Conservation (phyloP, 2,888 invertebrate genomes). For the Eupsilia transversa region DNA sequence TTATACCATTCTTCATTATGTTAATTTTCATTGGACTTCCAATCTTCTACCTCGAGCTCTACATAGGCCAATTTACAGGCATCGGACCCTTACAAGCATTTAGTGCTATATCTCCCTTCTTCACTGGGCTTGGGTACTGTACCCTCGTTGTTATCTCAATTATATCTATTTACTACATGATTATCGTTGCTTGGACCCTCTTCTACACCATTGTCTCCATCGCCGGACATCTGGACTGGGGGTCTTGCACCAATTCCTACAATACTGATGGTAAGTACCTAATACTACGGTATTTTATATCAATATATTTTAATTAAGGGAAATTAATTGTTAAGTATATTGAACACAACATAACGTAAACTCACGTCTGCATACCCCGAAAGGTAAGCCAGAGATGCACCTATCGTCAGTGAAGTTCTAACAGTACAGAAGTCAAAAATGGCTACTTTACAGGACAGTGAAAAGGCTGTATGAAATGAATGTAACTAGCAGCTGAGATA, state of each 20-base stretch:
- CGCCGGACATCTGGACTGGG: constrained; percentile 92
- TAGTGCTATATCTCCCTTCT: constrained; percentile 91
- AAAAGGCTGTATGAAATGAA: no score
- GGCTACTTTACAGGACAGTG: no score
- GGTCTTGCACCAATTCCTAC: constrained; percentile 91
- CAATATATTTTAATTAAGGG: not conserved
- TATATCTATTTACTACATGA: constrained; percentile 94
- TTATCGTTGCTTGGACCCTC: constrained; percentile 94
- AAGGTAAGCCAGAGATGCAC: no score
- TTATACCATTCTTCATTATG: constrained; percentile 94
- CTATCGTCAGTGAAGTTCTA: no score
- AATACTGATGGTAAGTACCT: constrained; percentile 90
- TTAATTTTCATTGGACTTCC: constrained; percentile 94
- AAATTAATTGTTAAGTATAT: not conserved
- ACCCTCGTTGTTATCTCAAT: constrained; percentile 93
- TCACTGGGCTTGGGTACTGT: constrained; percentile 92
- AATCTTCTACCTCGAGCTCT: constrained; percentile 94
- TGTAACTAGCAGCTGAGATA: no score
- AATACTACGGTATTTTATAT: not conserved
- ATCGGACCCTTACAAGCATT: constrained; percentile 93
- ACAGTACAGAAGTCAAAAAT: no score
- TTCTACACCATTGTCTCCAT: constrained; percentile 94
- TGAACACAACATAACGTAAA: no score
- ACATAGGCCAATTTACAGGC: constrained; percentile 95
- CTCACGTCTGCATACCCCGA: no score